A percentile compares a stretch with the other conserved stretches of the same genome.
These are phyloP conservation scores for Nylanderia fulva DNA, from an alignment of 1,140 invertebrate genomes.

Conservation along the genomic window DNA sequence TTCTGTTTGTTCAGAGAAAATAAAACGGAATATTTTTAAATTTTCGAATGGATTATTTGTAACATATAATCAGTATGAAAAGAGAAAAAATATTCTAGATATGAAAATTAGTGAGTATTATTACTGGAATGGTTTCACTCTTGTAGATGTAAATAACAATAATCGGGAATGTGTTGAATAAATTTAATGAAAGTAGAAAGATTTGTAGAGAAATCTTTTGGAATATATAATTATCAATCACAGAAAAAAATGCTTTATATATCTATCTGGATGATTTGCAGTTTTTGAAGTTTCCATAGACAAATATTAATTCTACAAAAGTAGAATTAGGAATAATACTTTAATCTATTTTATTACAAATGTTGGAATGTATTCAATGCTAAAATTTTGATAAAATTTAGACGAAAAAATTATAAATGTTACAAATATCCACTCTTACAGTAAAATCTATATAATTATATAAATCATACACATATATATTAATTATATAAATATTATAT, in stretches of 20 bases:
- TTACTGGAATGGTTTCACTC: conserved; percentile 44
- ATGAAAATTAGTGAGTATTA: conserved; percentile 23
- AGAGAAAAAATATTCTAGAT: background rate
- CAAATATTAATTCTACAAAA: conserved; percentile 11
- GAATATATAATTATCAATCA: background rate
- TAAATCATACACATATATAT: background rate
- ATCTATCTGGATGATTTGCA: background rate
- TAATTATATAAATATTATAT: background rate
- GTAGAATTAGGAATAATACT: conserved; percentile 13
- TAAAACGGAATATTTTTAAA: conserved; percentile 21
- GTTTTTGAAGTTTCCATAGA: background rate
- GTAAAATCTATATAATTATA: conserved; percentile 53
- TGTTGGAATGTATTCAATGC: conserved; percentile 33
- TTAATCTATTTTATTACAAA: conserved; percentile 30
- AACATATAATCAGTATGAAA: conserved; percentile 37
- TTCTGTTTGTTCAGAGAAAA: background rate
- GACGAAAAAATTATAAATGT: conserved; percentile 43
- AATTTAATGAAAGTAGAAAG: conserved; percentile 4
- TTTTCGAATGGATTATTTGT: conserved; percentile 69
- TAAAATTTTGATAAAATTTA: background rate
- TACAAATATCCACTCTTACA: conserved; percentile 69
- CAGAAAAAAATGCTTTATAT: background rate
- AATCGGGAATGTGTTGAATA: conserved; percentile 38
- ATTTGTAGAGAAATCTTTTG: background rate
- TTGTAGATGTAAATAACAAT: conserved; percentile 26